Percentiles rank a stretch among this genome's conserved stretches.
These are phyloP conservation scores for Micromys minutus DNA, from an alignment of 2,113 vertebrate genomes.

Conservation along the genomic window DNA sequence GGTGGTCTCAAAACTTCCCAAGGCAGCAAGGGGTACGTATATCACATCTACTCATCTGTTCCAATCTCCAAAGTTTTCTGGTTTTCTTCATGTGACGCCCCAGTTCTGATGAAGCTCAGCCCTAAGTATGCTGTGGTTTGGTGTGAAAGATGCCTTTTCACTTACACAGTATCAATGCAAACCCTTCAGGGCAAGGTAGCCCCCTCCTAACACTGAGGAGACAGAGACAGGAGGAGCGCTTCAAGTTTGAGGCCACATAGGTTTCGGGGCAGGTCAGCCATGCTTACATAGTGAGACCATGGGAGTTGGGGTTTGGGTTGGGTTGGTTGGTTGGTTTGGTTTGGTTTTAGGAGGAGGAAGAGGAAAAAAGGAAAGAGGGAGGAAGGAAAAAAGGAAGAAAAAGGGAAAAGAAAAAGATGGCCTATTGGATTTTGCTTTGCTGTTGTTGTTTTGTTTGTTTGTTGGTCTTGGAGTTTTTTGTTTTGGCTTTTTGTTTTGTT, in stretches of 20 bases:
- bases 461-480: too few relatives aligned
- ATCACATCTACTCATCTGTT: background rate
- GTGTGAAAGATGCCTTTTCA: background rate
- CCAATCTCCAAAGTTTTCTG: background rate
- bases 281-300: background rate
- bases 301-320: background rate
- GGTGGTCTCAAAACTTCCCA: background rate
- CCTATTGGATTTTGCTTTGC: background rate
- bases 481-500: background rate
- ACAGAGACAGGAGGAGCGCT: background rate
- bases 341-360: background rate
- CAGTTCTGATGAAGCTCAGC: conserved; percentile 12
- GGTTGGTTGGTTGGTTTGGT: too few relatives aligned
- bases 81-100: conserved; percentile 18
- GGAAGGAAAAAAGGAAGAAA: background rate
- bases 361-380: background rate
- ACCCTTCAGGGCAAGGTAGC: background rate
- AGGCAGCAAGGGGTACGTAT: background rate
- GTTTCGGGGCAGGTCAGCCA: background rate
- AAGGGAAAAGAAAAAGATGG: background rate
- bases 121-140: background rate
- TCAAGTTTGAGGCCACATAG: too few relatives aligned
- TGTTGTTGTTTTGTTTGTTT: background rate
- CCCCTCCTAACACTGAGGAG: background rate
- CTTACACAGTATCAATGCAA: background rate